Base-by-base conservation (phyloP, 2,888 invertebrate species). In the Eugnorisma glareosa region DNA sequence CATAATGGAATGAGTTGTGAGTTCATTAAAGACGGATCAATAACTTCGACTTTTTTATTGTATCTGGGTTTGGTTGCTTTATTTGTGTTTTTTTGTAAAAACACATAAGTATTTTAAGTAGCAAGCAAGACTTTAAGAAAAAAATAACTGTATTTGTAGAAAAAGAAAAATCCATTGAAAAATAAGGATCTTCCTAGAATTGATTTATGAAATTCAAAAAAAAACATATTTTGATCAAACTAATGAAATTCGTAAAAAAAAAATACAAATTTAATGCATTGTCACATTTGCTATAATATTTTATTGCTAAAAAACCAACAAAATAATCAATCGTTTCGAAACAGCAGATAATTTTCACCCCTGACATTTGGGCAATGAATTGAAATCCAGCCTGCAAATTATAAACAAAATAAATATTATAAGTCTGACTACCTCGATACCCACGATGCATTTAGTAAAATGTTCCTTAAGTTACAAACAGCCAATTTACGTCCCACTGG, bases 21-120 rank as follows among this genome's bases (percentile, higher is more conserved):
- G 35, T 45, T 70, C 35, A 73, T 79, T 70, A 73, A 70, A 40
- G 57, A 64, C n/a, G n/a, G 21, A 64, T 54, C 57, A 51, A 71
- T 80, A 67, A 57, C 4, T 28, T 40, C 28, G 21, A 13, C 0
- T 67, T 76, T 70, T 69, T 21, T 13, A 10, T 4, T 10, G 13
- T 37, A 5, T 15, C 18, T 37, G 35, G 7, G 7, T 59, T 2
- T 54, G 59, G 13, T 43, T 28, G 8, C 0, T 69, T 37, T 21
- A 13, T 59, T 24, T 7, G 3, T 48, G 28, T 18, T n/a, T 28
- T 3, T 28, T n/a, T 40, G 0, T 3, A 7, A 31, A 64, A 40
- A 18, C 1, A 8, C 35, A 71, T 10, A 37, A 0, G 37, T 24
- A 37, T 18, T 40, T 13, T 40, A 15, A n/a, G 11, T 18, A 8